phyloP scores from a whole-genome alignment of 2,113 vertebrate species.

The Dicaeum eximium region DNA sequence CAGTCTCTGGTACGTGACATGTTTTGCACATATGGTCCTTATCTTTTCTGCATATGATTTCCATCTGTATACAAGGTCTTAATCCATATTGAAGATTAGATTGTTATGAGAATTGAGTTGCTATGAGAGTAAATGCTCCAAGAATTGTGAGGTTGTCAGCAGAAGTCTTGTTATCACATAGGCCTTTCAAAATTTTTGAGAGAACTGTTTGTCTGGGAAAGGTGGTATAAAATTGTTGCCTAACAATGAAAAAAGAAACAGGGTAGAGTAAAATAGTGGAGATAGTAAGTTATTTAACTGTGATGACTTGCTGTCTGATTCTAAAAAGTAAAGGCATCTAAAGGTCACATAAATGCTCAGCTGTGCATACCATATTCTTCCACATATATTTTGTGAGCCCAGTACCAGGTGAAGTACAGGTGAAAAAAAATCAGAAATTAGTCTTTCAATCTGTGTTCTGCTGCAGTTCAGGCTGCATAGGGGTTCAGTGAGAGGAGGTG shows the following conservation, averaged over 20 bases:
- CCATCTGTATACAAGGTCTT: not conserved
- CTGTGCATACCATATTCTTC: not conserved
- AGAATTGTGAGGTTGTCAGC: not conserved
- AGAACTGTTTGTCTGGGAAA: not conserved
- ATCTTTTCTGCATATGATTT: not conserved
- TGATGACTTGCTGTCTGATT: not conserved
- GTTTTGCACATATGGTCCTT: not conserved
- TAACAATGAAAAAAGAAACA: not conserved
- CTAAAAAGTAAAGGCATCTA: not conserved
- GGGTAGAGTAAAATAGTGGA: not conserved
- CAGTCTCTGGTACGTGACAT: not conserved
- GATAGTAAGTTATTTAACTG: not conserved
- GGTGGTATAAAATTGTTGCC: not conserved
- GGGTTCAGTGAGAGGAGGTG: not conserved
- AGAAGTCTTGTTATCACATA: not conserved
- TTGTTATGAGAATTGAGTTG: not conserved
- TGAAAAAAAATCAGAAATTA: not conserved
- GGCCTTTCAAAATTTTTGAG: not conserved
- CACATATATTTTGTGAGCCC: not conserved
- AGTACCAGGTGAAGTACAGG: rapidly evolving
- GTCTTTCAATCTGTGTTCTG: not conserved
- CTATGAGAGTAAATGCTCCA: not conserved
- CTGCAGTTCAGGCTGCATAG: not conserved
- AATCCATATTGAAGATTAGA: not conserved
- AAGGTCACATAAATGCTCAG: not conserved